Conservation (phyloP, 2,888 invertebrate species). For the Rhynchonema sp. region DNA sequence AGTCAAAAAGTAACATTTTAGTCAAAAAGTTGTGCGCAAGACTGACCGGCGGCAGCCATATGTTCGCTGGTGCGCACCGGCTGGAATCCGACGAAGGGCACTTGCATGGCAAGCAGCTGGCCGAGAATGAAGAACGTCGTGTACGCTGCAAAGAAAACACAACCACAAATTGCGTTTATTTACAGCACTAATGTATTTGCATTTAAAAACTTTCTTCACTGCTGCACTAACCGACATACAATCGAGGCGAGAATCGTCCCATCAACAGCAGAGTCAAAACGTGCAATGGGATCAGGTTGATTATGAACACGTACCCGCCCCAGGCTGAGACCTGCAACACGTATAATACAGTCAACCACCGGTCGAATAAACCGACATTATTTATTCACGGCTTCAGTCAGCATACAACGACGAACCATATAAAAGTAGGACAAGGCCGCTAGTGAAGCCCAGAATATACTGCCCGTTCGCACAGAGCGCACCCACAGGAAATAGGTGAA, state of each 20-base stretch:
- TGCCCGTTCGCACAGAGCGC: conserved; percentile 88
- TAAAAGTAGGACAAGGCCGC: conserved; percentile 94
- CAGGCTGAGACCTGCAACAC: conserved; percentile 69
- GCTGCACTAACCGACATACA: conserved; percentile 44
- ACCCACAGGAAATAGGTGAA: conserved; percentile 97
- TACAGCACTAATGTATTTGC: too few relatives aligned
- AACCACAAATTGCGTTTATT: not conserved
- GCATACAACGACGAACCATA: conserved; percentile 50
- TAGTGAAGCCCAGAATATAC: conserved; percentile 83
- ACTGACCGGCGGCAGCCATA: conserved; percentile 78
- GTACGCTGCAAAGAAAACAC: conserved; percentile 49
- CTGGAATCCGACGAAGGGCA: conserved; percentile 64
- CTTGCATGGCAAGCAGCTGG: conserved; percentile 83
- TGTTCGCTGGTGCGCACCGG: conserved; percentile 96
- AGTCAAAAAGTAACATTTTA: not conserved
- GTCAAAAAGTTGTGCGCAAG: not conserved
- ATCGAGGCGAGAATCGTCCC: conserved; percentile 75
- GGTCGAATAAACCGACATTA: not conserved
- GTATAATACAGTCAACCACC: not conserved
- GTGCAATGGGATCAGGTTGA: conserved; percentile 92
- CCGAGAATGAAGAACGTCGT: conserved; percentile 91
- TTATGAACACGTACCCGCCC: conserved; percentile 99
- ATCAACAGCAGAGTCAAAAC: conserved; percentile 71
- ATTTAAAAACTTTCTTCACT: not conserved
- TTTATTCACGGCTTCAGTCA: not conserved